These are phyloP conservation scores for Stenoptilia bipunctidactyla DNA, from an alignment of 2,888 invertebrate species.

Conservation along the genomic window DNA sequence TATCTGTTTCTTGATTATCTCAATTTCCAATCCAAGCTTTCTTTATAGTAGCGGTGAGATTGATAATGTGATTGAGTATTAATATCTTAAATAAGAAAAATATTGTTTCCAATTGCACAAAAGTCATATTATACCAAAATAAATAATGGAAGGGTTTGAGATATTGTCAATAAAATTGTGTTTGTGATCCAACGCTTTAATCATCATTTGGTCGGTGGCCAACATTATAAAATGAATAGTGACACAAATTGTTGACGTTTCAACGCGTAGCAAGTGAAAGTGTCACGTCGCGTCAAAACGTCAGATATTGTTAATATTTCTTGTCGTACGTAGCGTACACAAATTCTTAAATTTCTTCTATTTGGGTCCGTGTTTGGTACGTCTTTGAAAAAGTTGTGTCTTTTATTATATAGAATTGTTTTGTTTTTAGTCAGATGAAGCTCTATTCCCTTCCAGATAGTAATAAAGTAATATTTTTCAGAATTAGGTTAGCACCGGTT, in stretches of 20 bases:
- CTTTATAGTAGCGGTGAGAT: too few relatives aligned
- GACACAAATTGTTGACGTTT: slow-evolving; percentile 43
- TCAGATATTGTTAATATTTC: background rate
- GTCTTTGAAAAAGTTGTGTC: background rate
- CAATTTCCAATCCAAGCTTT: too few relatives aligned
- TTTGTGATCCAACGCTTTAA: too few relatives aligned
- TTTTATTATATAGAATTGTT: background rate
- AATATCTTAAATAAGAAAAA: too few relatives aligned
- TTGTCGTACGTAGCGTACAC: background rate
- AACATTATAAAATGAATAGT: slow-evolving; percentile 39
- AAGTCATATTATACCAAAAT: too few relatives aligned
- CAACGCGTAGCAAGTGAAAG: slow-evolving; percentile 66
- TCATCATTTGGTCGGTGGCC: slow-evolving; percentile 24
- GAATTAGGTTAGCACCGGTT: slow-evolving; percentile 52
- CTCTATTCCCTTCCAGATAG: background rate
- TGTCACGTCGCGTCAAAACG: slow-evolving; percentile 52
- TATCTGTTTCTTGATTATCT: too few relatives aligned
- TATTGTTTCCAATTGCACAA: too few relatives aligned
- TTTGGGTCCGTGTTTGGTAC: background rate
- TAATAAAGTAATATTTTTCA: slow-evolving; percentile 20
- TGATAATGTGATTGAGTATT: too few relatives aligned
- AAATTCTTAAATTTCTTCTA: background rate
- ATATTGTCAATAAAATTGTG: too few relatives aligned
- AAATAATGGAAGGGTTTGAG: too few relatives aligned
- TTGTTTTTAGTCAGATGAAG: background rate